Conservation (phyloP, 1,140 invertebrate genomes). For the Episyrphus balteatus region DNA sequence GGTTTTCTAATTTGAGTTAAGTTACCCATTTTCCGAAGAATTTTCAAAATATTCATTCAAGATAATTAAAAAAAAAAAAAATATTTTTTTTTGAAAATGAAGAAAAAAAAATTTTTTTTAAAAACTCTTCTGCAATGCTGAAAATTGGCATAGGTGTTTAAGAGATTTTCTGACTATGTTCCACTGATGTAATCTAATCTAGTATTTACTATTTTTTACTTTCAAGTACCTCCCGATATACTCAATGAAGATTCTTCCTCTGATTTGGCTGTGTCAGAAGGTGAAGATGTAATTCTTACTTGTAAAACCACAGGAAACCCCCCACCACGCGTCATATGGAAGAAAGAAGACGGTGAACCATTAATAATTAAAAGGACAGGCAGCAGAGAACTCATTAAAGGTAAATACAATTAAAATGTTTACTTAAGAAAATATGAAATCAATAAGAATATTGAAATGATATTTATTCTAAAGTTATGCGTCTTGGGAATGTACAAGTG, state of each 20-base stretch:
- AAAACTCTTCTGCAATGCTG: not conserved
- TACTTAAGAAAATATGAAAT: too few species aligned
- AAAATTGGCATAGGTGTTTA: not conserved
- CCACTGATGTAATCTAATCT: too few species aligned
- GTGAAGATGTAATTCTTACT: conserved; percentile 68
- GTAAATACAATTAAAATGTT: conserved; percentile 34
- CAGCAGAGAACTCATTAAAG: conserved; percentile 49
- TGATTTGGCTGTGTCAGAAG: conserved; percentile 65
- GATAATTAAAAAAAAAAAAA: too few species aligned
- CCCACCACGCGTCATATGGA: conserved; percentile 57
- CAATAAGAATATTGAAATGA: too few species aligned
- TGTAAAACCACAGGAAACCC: conserved; percentile 67
- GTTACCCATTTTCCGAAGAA: too few species aligned
- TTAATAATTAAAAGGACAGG: conserved; percentile 52
- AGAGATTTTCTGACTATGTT: too few species aligned
- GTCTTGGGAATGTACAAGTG: too few species aligned
- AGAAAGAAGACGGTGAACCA: conserved; percentile 55
- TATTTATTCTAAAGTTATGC: too few species aligned
- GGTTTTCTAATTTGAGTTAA: too few species aligned
- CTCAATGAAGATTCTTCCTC: conserved; percentile 63
- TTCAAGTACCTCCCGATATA: conserved; percentile 64
- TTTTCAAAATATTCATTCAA: too few species aligned
- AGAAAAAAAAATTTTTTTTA: not conserved
- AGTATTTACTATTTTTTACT: not conserved
- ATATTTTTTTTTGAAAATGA: too few species aligned